Evolutionary conservation across 2,888 invertebrate species (phyloP).

Genomic region (Sarcophaga variegata): DNA sequence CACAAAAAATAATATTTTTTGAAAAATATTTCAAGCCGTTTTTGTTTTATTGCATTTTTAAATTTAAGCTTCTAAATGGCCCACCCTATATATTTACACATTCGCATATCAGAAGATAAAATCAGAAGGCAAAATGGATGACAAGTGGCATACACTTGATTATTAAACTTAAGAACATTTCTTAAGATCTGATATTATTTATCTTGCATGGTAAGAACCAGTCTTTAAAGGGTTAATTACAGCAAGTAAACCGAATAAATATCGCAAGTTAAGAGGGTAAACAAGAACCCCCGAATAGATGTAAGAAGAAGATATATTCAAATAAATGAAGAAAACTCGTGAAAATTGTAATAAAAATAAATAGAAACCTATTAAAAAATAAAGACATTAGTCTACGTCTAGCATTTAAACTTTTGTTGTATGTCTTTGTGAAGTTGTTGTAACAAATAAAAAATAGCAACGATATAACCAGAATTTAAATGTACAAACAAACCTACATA

Average conservation of each 20-base stretch:
- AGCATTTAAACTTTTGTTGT: constrained; percentile 20
- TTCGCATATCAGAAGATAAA: too few relatives aligned
- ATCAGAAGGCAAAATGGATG: too few relatives aligned
- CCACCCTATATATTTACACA: too few relatives aligned
- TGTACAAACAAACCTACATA: neutral
- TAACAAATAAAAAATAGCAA: neutral
- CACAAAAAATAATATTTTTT: too few relatives aligned
- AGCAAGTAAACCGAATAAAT: constrained; percentile 20
- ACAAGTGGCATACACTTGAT: too few relatives aligned
- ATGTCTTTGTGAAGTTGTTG: neutral
- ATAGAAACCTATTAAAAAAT: constrained; percentile 61
- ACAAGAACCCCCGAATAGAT: neutral
- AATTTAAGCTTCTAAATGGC: too few relatives aligned
- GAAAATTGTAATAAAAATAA: constrained; percentile 46
- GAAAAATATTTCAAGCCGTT: too few relatives aligned
- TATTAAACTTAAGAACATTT: too few relatives aligned
- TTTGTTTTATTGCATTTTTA: too few relatives aligned
- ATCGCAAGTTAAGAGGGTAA: constrained; percentile 1
- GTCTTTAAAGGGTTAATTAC: constrained; percentile 4
- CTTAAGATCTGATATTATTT: too few relatives aligned
- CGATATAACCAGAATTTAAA: too few relatives aligned
- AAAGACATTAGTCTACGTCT: constrained; percentile 64
- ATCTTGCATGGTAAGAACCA: too few relatives aligned
- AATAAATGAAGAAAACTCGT: constrained; percentile 44
- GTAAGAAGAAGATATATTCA: neutral